These are phyloP conservation scores for Cygnus atratus DNA, from an alignment of 2,113 vertebrate genomes.

Conservation along the genomic window DNA sequence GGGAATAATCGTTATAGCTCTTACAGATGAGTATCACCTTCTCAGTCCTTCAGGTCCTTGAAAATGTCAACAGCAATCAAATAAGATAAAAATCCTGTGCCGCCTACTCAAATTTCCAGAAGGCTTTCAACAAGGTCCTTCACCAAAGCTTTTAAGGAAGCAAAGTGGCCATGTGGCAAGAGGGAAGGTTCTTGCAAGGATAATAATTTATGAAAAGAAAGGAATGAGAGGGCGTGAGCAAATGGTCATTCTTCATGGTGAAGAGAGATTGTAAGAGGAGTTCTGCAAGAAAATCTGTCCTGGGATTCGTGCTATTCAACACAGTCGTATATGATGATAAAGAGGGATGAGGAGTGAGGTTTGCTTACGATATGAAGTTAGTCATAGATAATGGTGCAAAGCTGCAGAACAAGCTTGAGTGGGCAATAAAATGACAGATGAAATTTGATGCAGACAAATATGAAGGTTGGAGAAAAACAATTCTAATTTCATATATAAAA, in stretches of 20 bases:
- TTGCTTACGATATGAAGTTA: background rate
- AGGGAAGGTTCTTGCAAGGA: background rate
- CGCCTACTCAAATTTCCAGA: background rate
- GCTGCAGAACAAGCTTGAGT: background rate
- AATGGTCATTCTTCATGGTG: background rate
- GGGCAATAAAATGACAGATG: conserved; percentile 9
- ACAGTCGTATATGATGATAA: background rate
- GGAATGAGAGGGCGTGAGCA: background rate
- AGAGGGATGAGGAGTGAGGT: background rate
- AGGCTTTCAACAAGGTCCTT: background rate
- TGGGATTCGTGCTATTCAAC: background rate
- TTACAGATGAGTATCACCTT: background rate
- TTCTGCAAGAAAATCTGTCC: background rate
- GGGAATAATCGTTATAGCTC: background rate
- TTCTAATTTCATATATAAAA: background rate
- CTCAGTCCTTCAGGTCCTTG: conserved; percentile 7
- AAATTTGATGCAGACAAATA: conserved; percentile 32
- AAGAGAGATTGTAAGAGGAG: background rate
- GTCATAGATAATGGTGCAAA: background rate
- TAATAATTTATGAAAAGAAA: conserved; percentile 6
- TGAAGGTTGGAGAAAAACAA: background rate
- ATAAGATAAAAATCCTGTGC: background rate
- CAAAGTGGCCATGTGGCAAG: background rate
- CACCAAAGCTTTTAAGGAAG: conserved; percentile 22
- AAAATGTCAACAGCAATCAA: conserved; percentile 14